Evolutionary conservation across 2,888 invertebrate genomes (phyloP).

Genomic region (Sthenelais limicola): DNA sequence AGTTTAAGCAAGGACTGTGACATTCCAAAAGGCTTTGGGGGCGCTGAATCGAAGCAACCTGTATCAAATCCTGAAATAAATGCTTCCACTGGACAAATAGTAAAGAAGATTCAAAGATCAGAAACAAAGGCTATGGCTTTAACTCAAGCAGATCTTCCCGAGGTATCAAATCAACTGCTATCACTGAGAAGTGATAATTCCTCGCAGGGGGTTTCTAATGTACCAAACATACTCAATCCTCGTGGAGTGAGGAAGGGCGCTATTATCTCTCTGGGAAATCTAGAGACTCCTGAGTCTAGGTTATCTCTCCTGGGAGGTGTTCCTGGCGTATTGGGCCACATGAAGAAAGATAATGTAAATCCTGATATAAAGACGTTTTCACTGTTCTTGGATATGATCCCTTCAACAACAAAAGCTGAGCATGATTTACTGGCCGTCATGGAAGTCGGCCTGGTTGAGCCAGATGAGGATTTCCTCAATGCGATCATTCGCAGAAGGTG

Average conservation of each 20-base stretch:
- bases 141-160: too few species aligned
- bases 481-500: slow-evolving; percentile 87
- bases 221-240: slow-evolving; percentile 55
- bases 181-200: neutral
- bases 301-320: slow-evolving; percentile 83
- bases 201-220: neutral
- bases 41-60: too few species aligned
- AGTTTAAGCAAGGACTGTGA: too few species aligned
- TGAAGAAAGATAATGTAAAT: slow-evolving; percentile 79
- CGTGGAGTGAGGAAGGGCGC: neutral
- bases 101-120: too few species aligned
- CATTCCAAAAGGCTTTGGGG: too few species aligned
- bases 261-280: slow-evolving; percentile 37
- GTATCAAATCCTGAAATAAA: too few species aligned
- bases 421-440: slow-evolving; percentile 79
- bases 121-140: too few species aligned
- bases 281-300: slow-evolving; percentile 54
- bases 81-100: too few species aligned
- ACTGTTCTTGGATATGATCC: slow-evolving; percentile 82
- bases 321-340: slow-evolving; percentile 82
- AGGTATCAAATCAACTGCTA: too few species aligned
- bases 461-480: slow-evolving; percentile 89
- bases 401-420: slow-evolving; percentile 80
- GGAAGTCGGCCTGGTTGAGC: slow-evolving; percentile 74
- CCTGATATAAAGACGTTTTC: slow-evolving; percentile 88